Percentiles rank a stretch among this genome's conserved stretches.
Evolutionary conservation across 2,797 vertebrate species (phyloP).

Genomic region (Phoebastria nigripes): DNA sequence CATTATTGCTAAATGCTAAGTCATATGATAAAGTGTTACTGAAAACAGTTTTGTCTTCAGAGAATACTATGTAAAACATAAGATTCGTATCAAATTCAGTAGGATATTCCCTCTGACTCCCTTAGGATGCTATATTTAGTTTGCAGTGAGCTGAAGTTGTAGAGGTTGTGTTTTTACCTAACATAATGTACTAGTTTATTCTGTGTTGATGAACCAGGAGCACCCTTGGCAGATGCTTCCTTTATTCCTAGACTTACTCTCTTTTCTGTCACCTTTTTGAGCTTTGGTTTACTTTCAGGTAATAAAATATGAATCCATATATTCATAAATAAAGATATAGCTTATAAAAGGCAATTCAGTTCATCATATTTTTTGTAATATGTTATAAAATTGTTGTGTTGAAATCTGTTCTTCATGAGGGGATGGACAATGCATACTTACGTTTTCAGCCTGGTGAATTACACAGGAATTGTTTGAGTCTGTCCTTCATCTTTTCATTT

Average conservation of each 20-base stretch:
- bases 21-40: neutral
- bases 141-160: neutral
- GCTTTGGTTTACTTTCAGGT: neutral
- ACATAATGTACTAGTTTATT: neutral
- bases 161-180: neutral
- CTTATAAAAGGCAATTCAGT: neutral
- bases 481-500: neutral
- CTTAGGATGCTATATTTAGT: neutral
- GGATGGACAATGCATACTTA: neutral
- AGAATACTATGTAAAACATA: neutral
- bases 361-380: neutral
- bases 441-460: neutral
- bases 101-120: neutral
- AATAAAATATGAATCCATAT: constrained; percentile 24
- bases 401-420: neutral
- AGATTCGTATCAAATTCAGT: neutral
- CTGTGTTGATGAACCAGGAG: neutral
- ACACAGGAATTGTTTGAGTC: neutral
- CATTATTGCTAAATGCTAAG: neutral
- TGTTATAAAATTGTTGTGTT: neutral
- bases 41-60: neutral
- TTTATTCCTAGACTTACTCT: neutral
- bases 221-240: neutral
- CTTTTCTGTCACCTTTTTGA: neutral
- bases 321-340: neutral